phyloP scores from a whole-genome alignment of 2,888 invertebrate genomes.

The Mactromeris polynyma region DNA sequence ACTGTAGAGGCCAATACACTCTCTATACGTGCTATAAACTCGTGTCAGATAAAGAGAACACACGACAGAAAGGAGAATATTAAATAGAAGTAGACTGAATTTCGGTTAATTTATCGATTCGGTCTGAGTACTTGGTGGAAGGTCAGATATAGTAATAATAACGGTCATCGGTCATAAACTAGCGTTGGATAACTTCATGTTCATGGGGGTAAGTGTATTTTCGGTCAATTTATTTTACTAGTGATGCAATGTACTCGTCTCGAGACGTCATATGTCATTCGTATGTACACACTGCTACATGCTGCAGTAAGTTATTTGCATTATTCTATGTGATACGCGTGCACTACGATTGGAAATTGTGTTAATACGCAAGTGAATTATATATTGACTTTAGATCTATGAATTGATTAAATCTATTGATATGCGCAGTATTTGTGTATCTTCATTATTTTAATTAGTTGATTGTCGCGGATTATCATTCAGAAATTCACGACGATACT shows the following conservation, averaged over 20 bases:
- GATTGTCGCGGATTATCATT: too few species aligned
- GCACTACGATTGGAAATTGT: too few species aligned
- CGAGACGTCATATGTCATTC: too few species aligned
- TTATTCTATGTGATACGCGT: too few species aligned
- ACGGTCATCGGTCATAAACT: neutral
- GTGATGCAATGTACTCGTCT: neutral
- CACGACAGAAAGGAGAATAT: neutral
- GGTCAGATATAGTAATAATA: neutral
- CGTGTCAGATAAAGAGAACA: neutral
- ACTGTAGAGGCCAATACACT: slow-evolving; percentile 31
- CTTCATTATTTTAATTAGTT: too few species aligned
- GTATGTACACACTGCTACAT: too few species aligned
- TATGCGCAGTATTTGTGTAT: too few species aligned
- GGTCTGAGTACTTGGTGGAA: neutral
- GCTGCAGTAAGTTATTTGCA: too few species aligned
- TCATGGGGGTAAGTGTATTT: neutral
- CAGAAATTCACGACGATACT: too few species aligned
- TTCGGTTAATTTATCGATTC: neutral
- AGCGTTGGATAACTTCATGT: neutral
- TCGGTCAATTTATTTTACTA: neutral
- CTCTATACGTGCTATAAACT: slow-evolving; percentile 7
- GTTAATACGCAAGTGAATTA: too few species aligned
- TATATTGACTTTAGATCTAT: too few species aligned
- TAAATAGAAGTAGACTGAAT: neutral
- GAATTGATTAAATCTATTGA: too few species aligned